Evolutionary conservation across 2,888 invertebrate species (phyloP).

Genomic region (Xestia ashworthii): DNA sequence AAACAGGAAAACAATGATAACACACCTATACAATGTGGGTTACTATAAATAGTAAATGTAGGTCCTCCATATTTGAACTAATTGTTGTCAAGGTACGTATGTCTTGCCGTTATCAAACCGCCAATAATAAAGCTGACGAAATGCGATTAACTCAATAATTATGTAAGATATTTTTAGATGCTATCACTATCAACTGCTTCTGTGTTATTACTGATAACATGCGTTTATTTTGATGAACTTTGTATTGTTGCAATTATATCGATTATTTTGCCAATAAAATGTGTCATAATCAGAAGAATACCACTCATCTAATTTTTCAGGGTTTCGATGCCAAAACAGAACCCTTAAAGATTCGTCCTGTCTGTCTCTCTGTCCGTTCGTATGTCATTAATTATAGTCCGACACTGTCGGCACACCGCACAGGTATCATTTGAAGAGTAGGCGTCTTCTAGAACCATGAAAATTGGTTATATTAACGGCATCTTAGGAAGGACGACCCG

Average conservation of each 20-base stretch:
- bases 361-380: no score
- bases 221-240: slow-evolving; percentile 32
- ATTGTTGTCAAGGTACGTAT: slow-evolving; percentile 34
- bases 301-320: background rate
- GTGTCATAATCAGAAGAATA: background rate
- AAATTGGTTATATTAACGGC: no score
- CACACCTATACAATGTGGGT: slow-evolving; percentile 7
- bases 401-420: no score
- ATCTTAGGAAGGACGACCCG: no score
- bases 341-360: background rate
- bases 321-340: background rate
- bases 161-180: slow-evolving; percentile 52
- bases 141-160: slow-evolving; percentile 57
- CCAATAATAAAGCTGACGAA: slow-evolving; percentile 64
- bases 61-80: slow-evolving; percentile 8
- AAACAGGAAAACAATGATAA: slow-evolving; percentile 47
- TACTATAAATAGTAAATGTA: slow-evolving; percentile 45
- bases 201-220: slow-evolving; percentile 34
- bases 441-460: no score
- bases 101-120: slow-evolving; percentile 59
- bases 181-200: slow-evolving; percentile 39
- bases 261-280: background rate
- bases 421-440: no score
- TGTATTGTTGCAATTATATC: slow-evolving; percentile 33
- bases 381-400: no score